These are phyloP conservation scores for Nicator chloris DNA, from an alignment of 2,113 vertebrate genomes.

Conservation along the genomic window DNA sequence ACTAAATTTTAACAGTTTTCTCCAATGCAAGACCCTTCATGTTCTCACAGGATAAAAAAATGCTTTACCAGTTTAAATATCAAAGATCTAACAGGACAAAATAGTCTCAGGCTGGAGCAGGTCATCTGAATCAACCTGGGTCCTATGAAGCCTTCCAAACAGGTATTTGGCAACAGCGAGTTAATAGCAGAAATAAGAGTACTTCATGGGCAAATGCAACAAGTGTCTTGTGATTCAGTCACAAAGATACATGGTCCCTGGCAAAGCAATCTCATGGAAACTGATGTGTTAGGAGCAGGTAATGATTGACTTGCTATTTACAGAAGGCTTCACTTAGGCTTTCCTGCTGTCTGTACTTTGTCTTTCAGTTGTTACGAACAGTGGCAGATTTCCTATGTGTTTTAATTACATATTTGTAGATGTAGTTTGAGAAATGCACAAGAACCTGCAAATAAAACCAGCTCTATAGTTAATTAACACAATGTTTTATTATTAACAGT, in stretches of 20 bases:
- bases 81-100: not conserved
- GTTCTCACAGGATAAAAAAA: not conserved
- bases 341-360: not conserved
- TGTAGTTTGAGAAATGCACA: not conserved
- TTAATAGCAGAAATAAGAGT: not conserved
- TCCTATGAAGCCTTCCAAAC: too few relatives aligned
- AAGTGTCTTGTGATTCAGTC: not conserved
- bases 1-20: not conserved
- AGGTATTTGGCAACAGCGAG: not conserved
- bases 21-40: not conserved
- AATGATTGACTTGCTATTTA: conserved; percentile 37
- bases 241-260: not conserved
- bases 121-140: not conserved
- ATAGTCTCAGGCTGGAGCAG: not conserved
- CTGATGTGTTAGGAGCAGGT: not conserved
- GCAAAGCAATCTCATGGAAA: not conserved
- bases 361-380: not conserved
- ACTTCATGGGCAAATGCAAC: not conserved
- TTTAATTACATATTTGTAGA: not conserved
- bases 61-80: not conserved
- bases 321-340: not conserved
- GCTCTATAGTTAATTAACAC: not conserved
- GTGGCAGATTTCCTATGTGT: not conserved
- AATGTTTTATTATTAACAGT: not conserved
- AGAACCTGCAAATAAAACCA: not conserved